A percentile compares a stretch with the other conserved stretches of the same genome.
Conservation (phyloP, 2,797 vertebrate species). For the Cyprinella venusta region DNA sequence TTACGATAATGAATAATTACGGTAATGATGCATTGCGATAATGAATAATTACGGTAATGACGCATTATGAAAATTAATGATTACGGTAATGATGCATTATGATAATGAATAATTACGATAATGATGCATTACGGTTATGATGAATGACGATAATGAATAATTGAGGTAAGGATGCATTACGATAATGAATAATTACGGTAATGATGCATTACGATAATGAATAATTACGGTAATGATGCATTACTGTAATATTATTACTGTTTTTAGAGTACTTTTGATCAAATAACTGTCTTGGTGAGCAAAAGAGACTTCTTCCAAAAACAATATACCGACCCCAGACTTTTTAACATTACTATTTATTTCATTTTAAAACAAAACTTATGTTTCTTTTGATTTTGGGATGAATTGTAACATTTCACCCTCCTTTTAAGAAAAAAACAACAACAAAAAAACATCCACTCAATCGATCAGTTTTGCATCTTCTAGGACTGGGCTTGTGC, state of each 20-base stretch:
- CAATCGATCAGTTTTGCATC: not conserved
- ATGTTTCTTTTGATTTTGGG: not conserved
- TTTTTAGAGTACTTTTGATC: not conserved
- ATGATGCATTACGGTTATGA: not conserved
- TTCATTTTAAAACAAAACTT: not conserved
- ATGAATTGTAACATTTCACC: not conserved
- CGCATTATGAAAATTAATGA: not conserved
- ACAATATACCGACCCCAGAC: not conserved
- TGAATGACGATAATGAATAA: not conserved
- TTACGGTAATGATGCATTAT: not conserved
- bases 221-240: not conserved
- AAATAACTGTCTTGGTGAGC: not conserved
- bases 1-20: not conserved
- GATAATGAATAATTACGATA: not conserved
- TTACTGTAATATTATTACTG: not conserved
- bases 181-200: too few species aligned
- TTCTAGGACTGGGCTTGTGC: constrained; percentile 26
- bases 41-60: not conserved
- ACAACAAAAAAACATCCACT: not conserved
- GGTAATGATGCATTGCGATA: not conserved
- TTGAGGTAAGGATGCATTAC: not conserved
- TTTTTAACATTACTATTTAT: not conserved
- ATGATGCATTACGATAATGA: too few species aligned
- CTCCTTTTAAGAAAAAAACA: not conserved
- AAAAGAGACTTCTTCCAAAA: not conserved